These are phyloP conservation scores for Chlorodrepanis virens DNA, from an alignment of 2,113 vertebrate species.

Conservation along the genomic window DNA sequence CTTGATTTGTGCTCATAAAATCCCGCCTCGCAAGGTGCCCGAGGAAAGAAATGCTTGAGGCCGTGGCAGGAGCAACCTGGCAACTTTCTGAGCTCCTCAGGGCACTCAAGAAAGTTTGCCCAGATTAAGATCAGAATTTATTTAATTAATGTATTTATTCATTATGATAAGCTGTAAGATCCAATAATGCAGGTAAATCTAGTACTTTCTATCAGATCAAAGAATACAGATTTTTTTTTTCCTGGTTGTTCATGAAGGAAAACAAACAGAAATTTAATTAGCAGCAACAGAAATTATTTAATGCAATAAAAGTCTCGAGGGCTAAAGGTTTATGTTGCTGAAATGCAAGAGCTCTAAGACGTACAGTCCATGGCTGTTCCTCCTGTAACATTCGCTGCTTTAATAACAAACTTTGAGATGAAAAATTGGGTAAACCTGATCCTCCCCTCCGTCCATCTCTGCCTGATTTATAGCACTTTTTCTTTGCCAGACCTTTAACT, in stretches of 20 bases:
- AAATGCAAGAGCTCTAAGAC: background rate
- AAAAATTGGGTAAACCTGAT: background rate
- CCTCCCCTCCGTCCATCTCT: background rate
- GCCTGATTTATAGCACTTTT: background rate
- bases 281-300: background rate
- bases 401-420: conserved; percentile 5
- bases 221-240: background rate
- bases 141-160: conserved; percentile 26
- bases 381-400: background rate
- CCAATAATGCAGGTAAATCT: background rate
- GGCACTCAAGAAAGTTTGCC: background rate
- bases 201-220: background rate
- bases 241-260: background rate
- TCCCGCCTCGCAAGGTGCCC: background rate
- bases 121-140: conserved; percentile 47
- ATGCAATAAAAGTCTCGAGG: background rate
- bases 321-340: background rate
- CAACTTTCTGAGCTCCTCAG: background rate
- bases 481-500: background rate
- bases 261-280: conserved; percentile 31
- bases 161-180: background rate
- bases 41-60: background rate
- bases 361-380: background rate
- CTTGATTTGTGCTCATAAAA: background rate
- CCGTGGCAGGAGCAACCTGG: background rate